These are phyloP conservation scores for Danio tinwini DNA, from an alignment of 2,797 vertebrate species.

Conservation along the genomic window DNA sequence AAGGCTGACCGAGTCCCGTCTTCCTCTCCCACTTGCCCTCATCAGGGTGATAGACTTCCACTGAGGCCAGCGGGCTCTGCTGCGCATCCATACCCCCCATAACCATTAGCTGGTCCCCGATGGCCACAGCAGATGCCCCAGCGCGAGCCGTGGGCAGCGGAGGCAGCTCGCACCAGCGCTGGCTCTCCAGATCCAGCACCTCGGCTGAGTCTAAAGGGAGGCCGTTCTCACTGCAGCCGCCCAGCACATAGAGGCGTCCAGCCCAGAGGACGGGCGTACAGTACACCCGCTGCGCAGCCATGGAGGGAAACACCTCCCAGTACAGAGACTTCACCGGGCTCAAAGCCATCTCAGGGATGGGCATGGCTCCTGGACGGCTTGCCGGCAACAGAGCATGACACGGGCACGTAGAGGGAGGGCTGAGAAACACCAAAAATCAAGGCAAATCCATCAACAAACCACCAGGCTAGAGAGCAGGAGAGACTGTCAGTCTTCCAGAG, in stretches of 20 bases:
- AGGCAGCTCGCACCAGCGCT: constrained; percentile 86
- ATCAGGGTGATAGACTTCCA: constrained; percentile 91
- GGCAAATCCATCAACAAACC: constrained; percentile 50
- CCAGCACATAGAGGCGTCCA: constrained; percentile 90
- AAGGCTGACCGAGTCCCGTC: constrained; percentile 88
- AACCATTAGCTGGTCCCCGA: constrained; percentile 89
- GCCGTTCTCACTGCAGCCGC: constrained; percentile 89
- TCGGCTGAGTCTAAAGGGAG: constrained; percentile 86
- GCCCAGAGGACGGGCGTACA: constrained; percentile 86
- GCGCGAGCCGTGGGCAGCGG: constrained; percentile 87
- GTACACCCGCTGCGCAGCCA: constrained; percentile 93
- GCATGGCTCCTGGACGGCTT: constrained; percentile 76
- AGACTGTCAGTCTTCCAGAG: constrained; percentile 49
- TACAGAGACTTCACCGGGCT: constrained; percentile 82
- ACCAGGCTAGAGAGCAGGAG: constrained; percentile 26
- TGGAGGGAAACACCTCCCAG: constrained; percentile 91
- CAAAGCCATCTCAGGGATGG: constrained; percentile 86
- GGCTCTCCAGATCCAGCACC: constrained; percentile 86
- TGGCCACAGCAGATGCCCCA: constrained; percentile 83
- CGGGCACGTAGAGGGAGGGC: constrained; percentile 12
- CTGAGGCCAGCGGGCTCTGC: constrained; percentile 90
- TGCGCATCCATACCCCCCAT: constrained; percentile 92
- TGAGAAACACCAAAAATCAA: constrained; percentile 22
- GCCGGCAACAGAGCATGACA: constrained; percentile 74
- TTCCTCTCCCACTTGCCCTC: constrained; percentile 95